Conservation (phyloP, 2,797 vertebrate genomes). For the Xenopus petersii region DNA sequence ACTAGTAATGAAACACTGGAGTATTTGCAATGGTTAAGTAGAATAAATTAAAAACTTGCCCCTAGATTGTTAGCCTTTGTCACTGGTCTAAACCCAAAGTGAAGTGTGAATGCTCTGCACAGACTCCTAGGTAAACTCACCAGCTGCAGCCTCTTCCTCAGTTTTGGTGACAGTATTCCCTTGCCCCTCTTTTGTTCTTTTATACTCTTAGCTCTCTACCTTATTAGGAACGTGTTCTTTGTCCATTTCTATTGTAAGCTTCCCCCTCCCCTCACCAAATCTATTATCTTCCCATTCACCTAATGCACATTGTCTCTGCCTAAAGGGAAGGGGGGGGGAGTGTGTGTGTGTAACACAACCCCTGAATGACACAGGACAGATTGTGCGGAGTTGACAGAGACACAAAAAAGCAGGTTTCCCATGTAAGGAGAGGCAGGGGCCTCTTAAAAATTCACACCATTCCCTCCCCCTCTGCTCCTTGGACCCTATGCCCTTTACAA, state of each 20-base stretch:
- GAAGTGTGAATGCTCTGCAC: background rate
- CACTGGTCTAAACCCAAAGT: too few relatives aligned
- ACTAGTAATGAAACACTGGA: too few relatives aligned
- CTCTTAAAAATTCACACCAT: constrained; percentile 33
- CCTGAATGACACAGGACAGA: constrained; percentile 10
- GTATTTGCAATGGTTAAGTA: too few relatives aligned
- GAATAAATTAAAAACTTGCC: too few relatives aligned
- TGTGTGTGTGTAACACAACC: constrained; percentile 43
- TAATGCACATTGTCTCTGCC: constrained; percentile 29
- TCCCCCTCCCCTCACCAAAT: constrained; percentile 3
- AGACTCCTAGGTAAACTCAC: background rate
- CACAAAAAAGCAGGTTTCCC: constrained; percentile 24
- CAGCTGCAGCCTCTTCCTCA: background rate
- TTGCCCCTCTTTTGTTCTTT: constrained; percentile 18
- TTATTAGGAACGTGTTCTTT: constrained; percentile 27
- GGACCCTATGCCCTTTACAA: constrained; percentile 26
- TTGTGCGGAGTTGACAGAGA: constrained; percentile 7
- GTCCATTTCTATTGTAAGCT: constrained; percentile 42
- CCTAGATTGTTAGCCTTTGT: too few relatives aligned
- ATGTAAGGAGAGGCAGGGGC: background rate
- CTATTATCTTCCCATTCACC: constrained; percentile 41
- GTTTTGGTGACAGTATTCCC: constrained; percentile 19
- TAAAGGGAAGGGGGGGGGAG: constrained; percentile 1
- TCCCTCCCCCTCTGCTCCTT: constrained; percentile 18
- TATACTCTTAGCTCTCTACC: constrained; percentile 17